Evolutionary conservation across 1,140 invertebrate genomes (phyloP).

Genomic region (Pissodes strobi): DNA sequence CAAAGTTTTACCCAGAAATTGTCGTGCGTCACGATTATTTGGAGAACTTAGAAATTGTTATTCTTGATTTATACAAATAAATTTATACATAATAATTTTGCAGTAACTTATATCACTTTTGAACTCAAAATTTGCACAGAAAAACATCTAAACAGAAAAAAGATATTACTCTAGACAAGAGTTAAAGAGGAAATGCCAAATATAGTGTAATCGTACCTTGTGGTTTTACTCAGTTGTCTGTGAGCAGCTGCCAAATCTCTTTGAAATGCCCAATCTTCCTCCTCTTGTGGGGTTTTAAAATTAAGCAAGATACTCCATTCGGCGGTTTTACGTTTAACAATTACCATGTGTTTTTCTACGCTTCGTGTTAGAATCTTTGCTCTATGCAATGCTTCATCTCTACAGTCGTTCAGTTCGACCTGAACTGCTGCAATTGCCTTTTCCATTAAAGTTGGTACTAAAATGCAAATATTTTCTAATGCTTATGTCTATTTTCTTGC

Average conservation of each 20-base stretch:
- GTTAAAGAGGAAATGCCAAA: no score
- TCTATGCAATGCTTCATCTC: not conserved
- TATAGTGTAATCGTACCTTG: not conserved
- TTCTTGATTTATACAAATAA: no score
- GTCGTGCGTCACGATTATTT: no score
- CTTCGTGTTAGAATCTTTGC: not conserved
- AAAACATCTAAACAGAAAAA: no score
- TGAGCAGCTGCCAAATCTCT: not conserved
- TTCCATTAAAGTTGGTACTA: not conserved
- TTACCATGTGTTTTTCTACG: not conserved
- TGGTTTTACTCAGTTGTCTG: not conserved
- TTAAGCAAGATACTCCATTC: not conserved
- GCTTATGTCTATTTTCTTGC: no score
- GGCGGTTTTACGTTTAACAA: not conserved
- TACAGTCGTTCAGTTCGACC: not conserved
- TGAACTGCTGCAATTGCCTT: not conserved
- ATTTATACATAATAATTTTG: no score
- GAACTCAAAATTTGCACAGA: no score
- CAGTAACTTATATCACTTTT: no score
- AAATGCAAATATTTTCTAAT: no score
- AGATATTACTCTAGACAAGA: no score
- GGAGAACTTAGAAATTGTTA: no score
- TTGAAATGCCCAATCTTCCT: not conserved
- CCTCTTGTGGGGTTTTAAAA: not conserved
- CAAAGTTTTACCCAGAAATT: no score